Percentiles rank a stretch among this genome's conserved stretches.
phyloP scores from a whole-genome alignment of 1,140 invertebrate genomes.

The Magallana ariakensis region DNA sequence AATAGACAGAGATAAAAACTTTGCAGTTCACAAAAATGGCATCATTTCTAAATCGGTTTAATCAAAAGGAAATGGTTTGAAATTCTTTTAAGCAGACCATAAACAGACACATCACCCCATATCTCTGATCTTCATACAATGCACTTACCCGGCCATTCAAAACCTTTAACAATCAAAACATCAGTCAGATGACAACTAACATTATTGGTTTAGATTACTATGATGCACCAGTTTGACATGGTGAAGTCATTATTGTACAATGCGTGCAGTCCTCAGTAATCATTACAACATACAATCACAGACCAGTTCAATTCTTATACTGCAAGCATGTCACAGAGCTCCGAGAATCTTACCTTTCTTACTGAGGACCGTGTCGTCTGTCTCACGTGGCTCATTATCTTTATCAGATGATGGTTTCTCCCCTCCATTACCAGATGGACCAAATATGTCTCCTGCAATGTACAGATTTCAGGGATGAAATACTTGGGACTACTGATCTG shows the following conservation, averaged over 20 bases:
- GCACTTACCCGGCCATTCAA: constrained; percentile 21
- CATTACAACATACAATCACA: no score
- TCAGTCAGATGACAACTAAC: neutral
- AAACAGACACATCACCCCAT: neutral
- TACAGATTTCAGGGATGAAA: neutral
- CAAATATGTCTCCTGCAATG: constrained; percentile 6
- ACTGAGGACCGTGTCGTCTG: neutral
- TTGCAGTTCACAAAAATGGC: no score
- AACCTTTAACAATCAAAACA: constrained; percentile 9
- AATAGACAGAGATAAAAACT: no score
- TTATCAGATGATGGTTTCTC: neutral
- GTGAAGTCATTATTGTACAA: no score
- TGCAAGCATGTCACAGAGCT: no score
- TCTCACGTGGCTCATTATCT: constrained; percentile 21
- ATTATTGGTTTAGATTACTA: no score
- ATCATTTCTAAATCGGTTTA: no score
- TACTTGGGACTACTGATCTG: no score
- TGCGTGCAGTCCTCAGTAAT: no score
- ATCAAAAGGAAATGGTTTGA: neutral
- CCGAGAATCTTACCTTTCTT: neutral
- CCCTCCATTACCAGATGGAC: neutral
- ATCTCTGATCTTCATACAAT: neutral
- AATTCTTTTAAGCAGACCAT: neutral
- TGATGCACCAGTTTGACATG: no score
- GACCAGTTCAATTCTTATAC: no score